Conservation (phyloP, 2,113 vertebrate species). For the Hemiprocne comata region DNA sequence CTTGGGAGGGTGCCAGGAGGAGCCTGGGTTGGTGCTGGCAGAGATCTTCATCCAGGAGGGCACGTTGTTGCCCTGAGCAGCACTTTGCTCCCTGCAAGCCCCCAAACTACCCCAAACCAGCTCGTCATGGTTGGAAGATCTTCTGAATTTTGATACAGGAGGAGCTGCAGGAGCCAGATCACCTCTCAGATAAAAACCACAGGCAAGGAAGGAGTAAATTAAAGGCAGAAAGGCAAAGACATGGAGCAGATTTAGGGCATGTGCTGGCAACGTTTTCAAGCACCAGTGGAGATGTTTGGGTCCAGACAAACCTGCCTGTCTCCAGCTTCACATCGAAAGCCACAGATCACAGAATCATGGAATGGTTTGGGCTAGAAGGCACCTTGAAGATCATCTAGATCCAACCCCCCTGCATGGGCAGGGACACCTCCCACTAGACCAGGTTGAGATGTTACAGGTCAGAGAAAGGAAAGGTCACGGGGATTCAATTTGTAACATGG, state of each 20-base stretch:
- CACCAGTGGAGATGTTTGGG: background rate
- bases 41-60: background rate
- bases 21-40: background rate
- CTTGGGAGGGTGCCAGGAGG: background rate
- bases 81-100: background rate
- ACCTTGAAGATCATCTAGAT: too few relatives aligned
- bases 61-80: background rate
- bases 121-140: rapidly evolving
- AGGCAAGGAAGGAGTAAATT: background rate
- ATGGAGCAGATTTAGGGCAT: background rate
- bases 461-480: background rate
- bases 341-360: too few relatives aligned
- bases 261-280: background rate
- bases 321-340: background rate
- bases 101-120: background rate
- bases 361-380: too few relatives aligned
- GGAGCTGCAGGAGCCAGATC: background rate
- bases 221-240: background rate
- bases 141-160: rapidly evolving
- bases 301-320: background rate
- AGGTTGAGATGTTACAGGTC: background rate
- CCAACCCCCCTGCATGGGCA: too few relatives aligned
- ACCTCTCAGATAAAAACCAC: rapidly evolving
- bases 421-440: too few relatives aligned
- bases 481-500: background rate